These are phyloP conservation scores for Tetanocera ferruginea DNA, from an alignment of 2,888 invertebrate genomes.

Conservation along the genomic window DNA sequence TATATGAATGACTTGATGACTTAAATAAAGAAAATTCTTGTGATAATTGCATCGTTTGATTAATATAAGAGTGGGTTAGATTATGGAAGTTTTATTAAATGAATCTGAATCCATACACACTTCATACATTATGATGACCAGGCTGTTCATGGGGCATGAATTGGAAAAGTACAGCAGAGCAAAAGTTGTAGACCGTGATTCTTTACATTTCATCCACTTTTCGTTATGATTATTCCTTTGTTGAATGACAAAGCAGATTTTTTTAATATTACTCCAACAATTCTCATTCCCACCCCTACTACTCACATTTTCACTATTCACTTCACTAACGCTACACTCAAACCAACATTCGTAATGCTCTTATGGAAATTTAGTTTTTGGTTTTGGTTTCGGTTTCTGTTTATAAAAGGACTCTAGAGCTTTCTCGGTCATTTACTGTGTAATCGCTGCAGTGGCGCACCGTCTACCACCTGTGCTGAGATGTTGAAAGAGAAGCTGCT, in stretches of 20 bases:
- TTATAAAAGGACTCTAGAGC: conserved; percentile 20
- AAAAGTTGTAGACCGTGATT: not conserved
- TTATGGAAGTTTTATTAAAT: no score
- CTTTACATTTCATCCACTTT: not conserved
- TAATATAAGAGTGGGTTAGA: no score
- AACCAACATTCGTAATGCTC: not conserved
- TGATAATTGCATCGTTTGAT: no score
- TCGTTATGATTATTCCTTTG: not conserved
- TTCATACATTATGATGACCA: no score
- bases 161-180: no score
- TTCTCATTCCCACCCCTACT: not conserved
- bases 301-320: not conserved
- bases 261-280: not conserved
- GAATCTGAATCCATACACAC: no score
- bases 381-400: conserved; percentile 19
- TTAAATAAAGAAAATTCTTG: no score
- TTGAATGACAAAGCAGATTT: conserved; percentile 4
- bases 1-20: no score
- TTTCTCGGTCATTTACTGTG: conserved; percentile 8
- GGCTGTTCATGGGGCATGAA: no score
- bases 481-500: not conserved
- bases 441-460: conserved; percentile 15
- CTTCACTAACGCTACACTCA: not conserved
- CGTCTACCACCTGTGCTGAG: not conserved
- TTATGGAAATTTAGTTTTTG: conserved; percentile 14